Percentiles rank a stretch among this genome's conserved stretches.
Evolutionary conservation across 2,888 invertebrate genomes (phyloP).

Genomic region (Apantesis nais): DNA sequence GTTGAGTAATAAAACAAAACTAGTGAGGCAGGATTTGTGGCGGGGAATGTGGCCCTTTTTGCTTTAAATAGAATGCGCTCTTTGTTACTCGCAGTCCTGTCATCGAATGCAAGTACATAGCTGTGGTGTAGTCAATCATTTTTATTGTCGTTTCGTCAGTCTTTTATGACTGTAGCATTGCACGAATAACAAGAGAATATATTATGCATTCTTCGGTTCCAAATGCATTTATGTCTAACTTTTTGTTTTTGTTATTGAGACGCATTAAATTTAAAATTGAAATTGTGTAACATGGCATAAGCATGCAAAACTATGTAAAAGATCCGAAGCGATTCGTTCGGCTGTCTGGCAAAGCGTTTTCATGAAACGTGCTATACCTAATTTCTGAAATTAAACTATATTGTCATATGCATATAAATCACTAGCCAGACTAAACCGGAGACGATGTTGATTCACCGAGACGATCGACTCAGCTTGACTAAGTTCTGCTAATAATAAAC

Average conservation of each 20-base stretch:
- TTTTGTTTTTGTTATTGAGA: neutral
- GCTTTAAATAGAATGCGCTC: slow-evolving; percentile 49
- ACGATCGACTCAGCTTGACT: slow-evolving; percentile 10
- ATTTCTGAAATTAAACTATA: neutral
- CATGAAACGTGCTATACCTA: neutral
- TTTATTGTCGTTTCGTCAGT: slow-evolving; percentile 7
- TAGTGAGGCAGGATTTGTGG: slow-evolving; percentile 45
- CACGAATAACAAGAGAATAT: slow-evolving; percentile 12
- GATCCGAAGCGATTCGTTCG: neutral
- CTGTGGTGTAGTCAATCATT: slow-evolving; percentile 7
- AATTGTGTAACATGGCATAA: neutral
- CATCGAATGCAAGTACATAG: slow-evolving; percentile 25
- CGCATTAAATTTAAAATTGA: neutral
- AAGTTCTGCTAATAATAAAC: slow-evolving; percentile 9
- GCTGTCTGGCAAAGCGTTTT: neutral
- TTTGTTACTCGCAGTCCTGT: slow-evolving; percentile 32
- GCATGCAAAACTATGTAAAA: neutral
- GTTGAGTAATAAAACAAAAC: slow-evolving; percentile 50
- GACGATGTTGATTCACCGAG: slow-evolving; percentile 6
- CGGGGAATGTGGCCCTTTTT: slow-evolving; percentile 58
- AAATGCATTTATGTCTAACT: neutral
- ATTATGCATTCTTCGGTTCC: neutral
- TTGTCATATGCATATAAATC: neutral
- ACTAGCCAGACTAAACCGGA: slow-evolving; percentile 5
- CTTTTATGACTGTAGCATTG: slow-evolving; percentile 9